These are phyloP conservation scores for Torymus tubicola DNA, from an alignment of 2,888 invertebrate species.

Conservation along the genomic window DNA sequence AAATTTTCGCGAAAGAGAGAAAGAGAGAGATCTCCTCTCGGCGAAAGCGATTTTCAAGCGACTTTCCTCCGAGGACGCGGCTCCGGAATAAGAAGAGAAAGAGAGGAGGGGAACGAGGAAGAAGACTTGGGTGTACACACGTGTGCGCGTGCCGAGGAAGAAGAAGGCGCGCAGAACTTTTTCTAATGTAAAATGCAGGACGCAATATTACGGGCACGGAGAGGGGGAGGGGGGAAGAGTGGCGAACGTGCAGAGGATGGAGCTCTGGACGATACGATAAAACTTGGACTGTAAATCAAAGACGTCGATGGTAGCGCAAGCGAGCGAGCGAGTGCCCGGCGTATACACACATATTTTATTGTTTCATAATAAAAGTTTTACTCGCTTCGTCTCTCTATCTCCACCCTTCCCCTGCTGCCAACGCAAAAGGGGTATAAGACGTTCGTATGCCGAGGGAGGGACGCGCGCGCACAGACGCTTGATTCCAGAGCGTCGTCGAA, in stretches of 20 bases:
- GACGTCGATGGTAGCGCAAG: slow-evolving; percentile 59
- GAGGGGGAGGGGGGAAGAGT: too few species aligned
- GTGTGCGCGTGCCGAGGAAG: slow-evolving; percentile 56
- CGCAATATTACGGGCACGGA: slow-evolving; percentile 66
- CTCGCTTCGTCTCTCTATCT: slow-evolving; percentile 15
- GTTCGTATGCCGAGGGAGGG: too few species aligned
- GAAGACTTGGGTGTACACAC: slow-evolving; percentile 20
- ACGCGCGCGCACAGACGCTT: too few species aligned
- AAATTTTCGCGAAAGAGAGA: slow-evolving; percentile 56
- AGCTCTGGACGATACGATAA: slow-evolving; percentile 67
- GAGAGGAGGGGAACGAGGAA: too few species aligned
- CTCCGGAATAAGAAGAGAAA: slow-evolving; percentile 22
- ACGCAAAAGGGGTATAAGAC: too few species aligned
- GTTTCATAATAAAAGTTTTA: slow-evolving; percentile 74
- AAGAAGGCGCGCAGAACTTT: slow-evolving; percentile 64
- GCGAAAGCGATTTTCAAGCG: slow-evolving; percentile 35
- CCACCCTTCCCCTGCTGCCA: background rate
- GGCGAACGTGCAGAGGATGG: slow-evolving; percentile 51
- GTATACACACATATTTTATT: slow-evolving; percentile 70
- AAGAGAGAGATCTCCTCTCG: background rate
- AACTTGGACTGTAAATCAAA: slow-evolving; percentile 74
- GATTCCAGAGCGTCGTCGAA: slow-evolving; percentile 41
- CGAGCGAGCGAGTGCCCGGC: slow-evolving; percentile 26
- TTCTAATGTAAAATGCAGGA: slow-evolving; percentile 72
- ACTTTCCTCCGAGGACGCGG: slow-evolving; percentile 24